A percentile compares a stretch with the other conserved stretches of the same genome.
These are phyloP conservation scores for Stenodema calcarata DNA, from an alignment of 2,888 invertebrate genomes.

Conservation along the genomic window DNA sequence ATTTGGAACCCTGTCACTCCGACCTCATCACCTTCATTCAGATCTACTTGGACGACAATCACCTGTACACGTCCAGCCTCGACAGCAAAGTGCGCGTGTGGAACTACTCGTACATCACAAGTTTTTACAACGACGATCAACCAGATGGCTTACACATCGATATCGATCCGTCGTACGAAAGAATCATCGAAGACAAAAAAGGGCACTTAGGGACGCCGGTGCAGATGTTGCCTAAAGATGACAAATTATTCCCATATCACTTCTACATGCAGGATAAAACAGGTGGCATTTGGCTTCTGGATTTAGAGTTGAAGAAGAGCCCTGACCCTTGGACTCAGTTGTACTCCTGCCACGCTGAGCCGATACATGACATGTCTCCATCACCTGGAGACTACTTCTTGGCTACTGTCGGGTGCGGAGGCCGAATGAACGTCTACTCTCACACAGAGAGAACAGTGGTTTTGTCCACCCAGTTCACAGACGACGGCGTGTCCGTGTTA, in stretches of 20 bases:
- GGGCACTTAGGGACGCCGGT: not conserved
- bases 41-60: slow-evolving; percentile 63
- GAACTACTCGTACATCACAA: slow-evolving; percentile 83
- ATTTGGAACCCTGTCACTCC: slow-evolving; percentile 76
- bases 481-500: slow-evolving; percentile 65
- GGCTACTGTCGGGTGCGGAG: slow-evolving; percentile 75
- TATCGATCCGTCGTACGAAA: slow-evolving; percentile 34
- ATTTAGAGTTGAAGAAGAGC: slow-evolving; percentile 66
- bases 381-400: slow-evolving; percentile 75
- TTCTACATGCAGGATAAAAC: slow-evolving; percentile 73
- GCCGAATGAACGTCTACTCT: slow-evolving; percentile 76
- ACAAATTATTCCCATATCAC: not conserved
- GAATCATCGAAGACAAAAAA: not conserved
- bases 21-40: slow-evolving; percentile 74
- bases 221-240: slow-evolving; percentile 12
- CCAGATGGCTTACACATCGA: not conserved
- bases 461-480: slow-evolving; percentile 69
- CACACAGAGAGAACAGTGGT: slow-evolving; percentile 69
- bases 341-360: slow-evolving; percentile 78
- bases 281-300: slow-evolving; percentile 81
- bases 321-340: slow-evolving; percentile 60
- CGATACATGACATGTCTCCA: slow-evolving; percentile 71
- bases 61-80: slow-evolving; percentile 67
- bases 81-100: slow-evolving; percentile 84
- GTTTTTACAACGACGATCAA: slow-evolving; percentile 12